These are phyloP conservation scores for Drosophila fuyamai DNA, from an alignment of 1,140 invertebrate genomes.

Conservation along the genomic window DNA sequence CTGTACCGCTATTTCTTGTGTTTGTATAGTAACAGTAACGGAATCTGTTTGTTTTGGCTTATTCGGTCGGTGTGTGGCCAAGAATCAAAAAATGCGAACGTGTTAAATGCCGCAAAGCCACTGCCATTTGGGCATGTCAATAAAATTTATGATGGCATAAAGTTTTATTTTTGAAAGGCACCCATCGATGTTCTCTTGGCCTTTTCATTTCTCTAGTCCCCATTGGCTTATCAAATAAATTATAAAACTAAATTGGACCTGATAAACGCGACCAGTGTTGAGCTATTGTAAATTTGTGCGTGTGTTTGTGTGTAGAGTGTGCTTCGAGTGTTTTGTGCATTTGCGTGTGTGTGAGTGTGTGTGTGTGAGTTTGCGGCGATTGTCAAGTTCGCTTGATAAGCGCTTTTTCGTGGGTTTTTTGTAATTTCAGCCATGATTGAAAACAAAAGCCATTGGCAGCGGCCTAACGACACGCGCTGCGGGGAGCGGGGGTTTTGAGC, in stretches of 20 bases:
- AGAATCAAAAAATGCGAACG: conserved; percentile 58
- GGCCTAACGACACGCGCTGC: conserved; percentile 22
- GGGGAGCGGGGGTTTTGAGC: not conserved
- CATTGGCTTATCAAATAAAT: conserved; percentile 76
- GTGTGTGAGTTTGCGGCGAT: conserved; percentile 11
- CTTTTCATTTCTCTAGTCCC: conserved; percentile 57
- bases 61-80: conserved; percentile 17
- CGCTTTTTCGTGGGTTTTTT: conserved; percentile 33
- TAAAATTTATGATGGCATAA: conserved; percentile 75
- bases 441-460: conserved; percentile 42
- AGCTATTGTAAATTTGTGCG: conserved; percentile 48
- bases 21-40: conserved; percentile 49
- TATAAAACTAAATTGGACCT: conserved; percentile 59
- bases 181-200: conserved; percentile 19
- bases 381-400: conserved; percentile 71
- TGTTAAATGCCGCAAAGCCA: conserved; percentile 56
- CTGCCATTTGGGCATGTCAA: conserved; percentile 48
- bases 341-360: conserved; percentile 6
- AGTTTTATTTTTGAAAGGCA: conserved; percentile 35
- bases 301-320: conserved; percentile 6
- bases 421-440: conserved; percentile 46
- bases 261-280: conserved; percentile 42
- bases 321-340: not conserved
- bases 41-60: conserved; percentile 66
- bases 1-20: conserved; percentile 60